Evolutionary conservation across 2,113 vertebrate species (phyloP).

Genomic region (Brachyhypopomus occidentalis): DNA sequence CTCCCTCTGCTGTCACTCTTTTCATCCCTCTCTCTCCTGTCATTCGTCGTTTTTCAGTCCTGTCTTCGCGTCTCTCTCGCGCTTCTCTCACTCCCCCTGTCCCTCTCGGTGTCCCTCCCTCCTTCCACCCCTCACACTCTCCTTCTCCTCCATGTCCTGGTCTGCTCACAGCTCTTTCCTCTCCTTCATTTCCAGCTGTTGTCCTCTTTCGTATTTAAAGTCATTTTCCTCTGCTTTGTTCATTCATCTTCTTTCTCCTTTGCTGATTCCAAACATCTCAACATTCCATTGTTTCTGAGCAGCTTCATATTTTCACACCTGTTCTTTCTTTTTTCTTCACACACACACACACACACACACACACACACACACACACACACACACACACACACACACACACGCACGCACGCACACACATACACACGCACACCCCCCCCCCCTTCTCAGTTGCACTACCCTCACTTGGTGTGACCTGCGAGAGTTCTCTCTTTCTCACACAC

Average conservation of each 20-base stretch:
- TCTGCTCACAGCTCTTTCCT: not conserved
- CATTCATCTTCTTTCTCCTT: not conserved
- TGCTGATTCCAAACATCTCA: not conserved
- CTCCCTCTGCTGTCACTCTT: not conserved
- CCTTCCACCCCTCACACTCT: not conserved
- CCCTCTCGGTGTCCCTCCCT: not conserved
- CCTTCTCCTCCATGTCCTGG: not conserved
- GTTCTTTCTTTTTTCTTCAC: not conserved
- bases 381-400: not conserved
- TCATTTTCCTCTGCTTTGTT: not conserved
- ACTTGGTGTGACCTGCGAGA: constrained; percentile 19
- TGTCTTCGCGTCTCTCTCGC: not conserved
- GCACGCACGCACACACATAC: constrained; percentile 2
- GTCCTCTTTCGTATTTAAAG: not conserved
- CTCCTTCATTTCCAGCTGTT: not conserved
- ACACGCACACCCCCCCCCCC: constrained; percentile 15
- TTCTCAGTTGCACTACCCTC: not conserved
- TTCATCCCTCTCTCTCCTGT: not conserved
- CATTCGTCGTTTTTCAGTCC: too few relatives aligned
- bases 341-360: not conserved
- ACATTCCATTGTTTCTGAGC: not conserved
- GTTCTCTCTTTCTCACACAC: not conserved
- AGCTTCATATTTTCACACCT: not conserved
- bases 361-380: constrained; percentile 12
- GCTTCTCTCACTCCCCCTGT: not conserved